Evolutionary conservation across 2,888 invertebrate species (phyloP), one percentile per base, ranked within the genome.

Genomic region (Eupithecia pulchellata): DNA sequence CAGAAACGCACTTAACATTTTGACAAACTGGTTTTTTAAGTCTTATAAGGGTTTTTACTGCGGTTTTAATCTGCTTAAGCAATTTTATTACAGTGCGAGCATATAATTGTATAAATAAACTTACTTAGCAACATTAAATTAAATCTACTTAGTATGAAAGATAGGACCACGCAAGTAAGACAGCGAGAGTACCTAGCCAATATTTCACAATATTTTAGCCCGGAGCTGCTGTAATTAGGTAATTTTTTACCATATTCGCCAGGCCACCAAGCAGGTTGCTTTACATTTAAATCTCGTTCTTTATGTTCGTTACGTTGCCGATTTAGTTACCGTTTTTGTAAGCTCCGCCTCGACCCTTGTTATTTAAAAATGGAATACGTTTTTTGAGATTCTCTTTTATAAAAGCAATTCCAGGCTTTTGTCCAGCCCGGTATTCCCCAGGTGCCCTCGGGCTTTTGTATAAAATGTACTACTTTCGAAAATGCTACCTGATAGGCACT

Each of bases 321-420:
- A 75, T 72, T 77, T 69, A 72, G 73, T 63, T 71, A 75, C 68
- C 63, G 47, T 73, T 78, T 76, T 73, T 72, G 70, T 71, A 64
- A 76, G 69, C 66, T 57, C 64, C 65, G 39, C 57, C 30, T 39
- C 66, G 74, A 71, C 71, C 66, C 74, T 68, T 75, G 75, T 76
- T 72, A 76, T 79, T 75, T 74, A 79, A 81, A 75, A 82, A 80
- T 83, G 74, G 66, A 82, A 81, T 81, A 79, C 73, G 72, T 75
- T 79, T 78, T 80, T 77, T 75, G 77, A 80, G 81, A 81, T 84
- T 84, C 79, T 74, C 73, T 78, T 77, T 81, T 79, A 79, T 84
- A 84, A 85, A 84, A 81, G 83, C 80, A 85, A 84, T 86, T 84
- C 81, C 73, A 81, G 80, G 82, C 83, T 82, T 61, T 86, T 84